Conservation (phyloP, 1,140 invertebrate genomes). For the Apis florea region DNA sequence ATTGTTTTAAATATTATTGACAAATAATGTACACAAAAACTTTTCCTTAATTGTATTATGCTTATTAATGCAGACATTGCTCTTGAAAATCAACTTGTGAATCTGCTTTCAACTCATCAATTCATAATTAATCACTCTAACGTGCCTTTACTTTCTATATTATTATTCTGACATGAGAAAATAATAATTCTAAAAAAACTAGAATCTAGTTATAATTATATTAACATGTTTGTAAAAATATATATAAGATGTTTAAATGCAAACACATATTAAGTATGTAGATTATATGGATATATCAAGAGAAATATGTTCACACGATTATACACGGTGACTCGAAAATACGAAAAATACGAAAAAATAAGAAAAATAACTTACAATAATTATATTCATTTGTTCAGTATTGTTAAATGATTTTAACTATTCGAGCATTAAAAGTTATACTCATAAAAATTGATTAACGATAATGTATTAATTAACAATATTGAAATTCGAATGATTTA, state of each 20-base stretch:
- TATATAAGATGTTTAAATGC: background rate
- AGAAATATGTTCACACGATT: background rate
- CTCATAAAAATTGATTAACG: no score
- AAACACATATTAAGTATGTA: background rate
- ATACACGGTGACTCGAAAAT: slow-evolving; percentile 2
- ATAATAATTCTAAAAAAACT: background rate
- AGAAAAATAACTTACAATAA: background rate
- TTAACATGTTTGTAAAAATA: background rate
- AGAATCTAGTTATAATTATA: background rate
- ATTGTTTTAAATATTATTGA: no score
- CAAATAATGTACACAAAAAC: background rate
- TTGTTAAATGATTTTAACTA: no score
- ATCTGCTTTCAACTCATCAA: background rate
- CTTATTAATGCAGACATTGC: background rate
- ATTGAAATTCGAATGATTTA: no score
- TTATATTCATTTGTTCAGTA: no score
- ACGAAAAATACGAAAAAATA: background rate
- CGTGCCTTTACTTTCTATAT: background rate
- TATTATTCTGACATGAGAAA: background rate
- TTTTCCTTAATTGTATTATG: background rate
- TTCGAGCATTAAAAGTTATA: no score
- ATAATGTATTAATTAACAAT: no score
- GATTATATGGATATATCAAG: background rate
- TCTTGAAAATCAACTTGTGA: background rate
- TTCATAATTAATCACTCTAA: background rate